Evolutionary conservation across 2,888 invertebrate genomes (phyloP).

Genomic region (Stratiomys singularior): DNA sequence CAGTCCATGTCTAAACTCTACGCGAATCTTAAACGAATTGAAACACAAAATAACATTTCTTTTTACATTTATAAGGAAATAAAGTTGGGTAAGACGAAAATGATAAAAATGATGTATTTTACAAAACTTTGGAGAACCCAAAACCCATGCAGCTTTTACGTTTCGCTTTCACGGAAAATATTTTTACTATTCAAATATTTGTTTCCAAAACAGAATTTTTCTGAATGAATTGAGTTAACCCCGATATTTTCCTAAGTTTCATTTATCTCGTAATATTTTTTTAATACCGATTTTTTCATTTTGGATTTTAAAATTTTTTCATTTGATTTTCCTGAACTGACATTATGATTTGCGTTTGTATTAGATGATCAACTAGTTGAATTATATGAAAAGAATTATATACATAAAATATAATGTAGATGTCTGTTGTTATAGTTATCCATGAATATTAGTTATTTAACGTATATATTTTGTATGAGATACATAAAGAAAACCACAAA

Average conservation of each 20-base stretch:
- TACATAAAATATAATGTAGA: slow-evolving; percentile 59
- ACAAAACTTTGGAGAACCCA: no score
- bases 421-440: slow-evolving; percentile 59
- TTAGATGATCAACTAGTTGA: slow-evolving; percentile 56
- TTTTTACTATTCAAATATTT: no score
- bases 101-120: no score
- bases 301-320: slow-evolving; percentile 47
- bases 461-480: slow-evolving; percentile 52
- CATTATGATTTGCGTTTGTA: slow-evolving; percentile 55
- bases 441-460: slow-evolving; percentile 45
- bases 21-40: no score
- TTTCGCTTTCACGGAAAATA: no score
- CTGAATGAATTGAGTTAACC: no score
- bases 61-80: no score
- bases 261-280: not conserved
- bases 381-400: slow-evolving; percentile 53
- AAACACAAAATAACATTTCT: no score
- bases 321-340: slow-evolving; percentile 52
- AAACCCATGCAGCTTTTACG: no score
- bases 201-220: no score
- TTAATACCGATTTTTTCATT: slow-evolving; percentile 16
- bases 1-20: no score
- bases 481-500: slow-evolving; percentile 43
- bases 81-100: no score
- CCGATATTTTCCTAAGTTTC: not conserved